Conservation (phyloP, 2,888 invertebrate species). For the Rhagium mordax region DNA sequence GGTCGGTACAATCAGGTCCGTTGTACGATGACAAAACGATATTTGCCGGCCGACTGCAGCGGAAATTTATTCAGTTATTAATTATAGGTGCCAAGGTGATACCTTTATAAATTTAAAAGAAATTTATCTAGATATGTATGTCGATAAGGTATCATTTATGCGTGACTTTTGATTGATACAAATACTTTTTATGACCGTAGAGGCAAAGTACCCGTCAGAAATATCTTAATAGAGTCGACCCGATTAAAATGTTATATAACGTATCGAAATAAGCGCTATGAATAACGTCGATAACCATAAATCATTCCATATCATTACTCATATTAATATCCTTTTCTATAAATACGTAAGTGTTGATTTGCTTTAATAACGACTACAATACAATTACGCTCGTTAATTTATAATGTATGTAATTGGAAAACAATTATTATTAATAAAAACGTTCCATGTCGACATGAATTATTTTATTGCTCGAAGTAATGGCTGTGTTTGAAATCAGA, state of each 20-base stretch:
- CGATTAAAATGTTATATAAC: not conserved
- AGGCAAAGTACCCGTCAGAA: not conserved
- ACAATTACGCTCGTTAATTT: constrained; percentile 21
- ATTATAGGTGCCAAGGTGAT: no score
- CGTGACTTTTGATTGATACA: not conserved
- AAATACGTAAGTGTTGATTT: constrained; percentile 6
- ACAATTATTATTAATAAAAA: constrained; percentile 24
- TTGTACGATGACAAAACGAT: no score
- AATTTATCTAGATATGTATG: no score
- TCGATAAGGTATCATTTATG: no score
- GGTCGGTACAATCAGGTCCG: no score
- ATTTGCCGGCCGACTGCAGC: no score
- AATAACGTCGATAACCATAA: not conserved
- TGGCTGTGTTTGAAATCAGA: not conserved
- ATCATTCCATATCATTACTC: not conserved
- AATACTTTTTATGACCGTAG: not conserved
- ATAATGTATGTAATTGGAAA: constrained; percentile 24
- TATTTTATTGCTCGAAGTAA: constrained; percentile 4
- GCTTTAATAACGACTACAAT: constrained; percentile 17
- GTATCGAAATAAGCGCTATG: not conserved
- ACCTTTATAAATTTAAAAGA: no score
- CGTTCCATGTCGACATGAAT: constrained; percentile 14
- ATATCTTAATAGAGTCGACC: not conserved
- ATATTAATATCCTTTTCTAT: not conserved
- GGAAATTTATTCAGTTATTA: no score